phyloP scores from a whole-genome alignment of 92 coral and sea anemone species.

The Parazoanthus atlanticus region DNA sequence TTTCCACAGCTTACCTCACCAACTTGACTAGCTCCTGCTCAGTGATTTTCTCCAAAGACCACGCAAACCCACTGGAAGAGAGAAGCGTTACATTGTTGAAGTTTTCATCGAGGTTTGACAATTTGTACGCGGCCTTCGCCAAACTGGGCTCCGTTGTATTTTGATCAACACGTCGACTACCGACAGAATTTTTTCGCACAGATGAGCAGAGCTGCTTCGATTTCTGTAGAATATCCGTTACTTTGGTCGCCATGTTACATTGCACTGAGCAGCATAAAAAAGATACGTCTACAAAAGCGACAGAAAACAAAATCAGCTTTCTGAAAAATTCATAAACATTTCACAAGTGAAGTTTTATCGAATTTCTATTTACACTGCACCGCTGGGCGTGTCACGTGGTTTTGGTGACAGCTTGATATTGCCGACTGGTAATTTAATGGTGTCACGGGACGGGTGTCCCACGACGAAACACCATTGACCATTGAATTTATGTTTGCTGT shows the following conservation, averaged over 20 bases:
- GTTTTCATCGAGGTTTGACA: not conserved
- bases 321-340: too few species aligned
- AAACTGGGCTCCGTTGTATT: not conserved
- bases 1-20: constrained; percentile 5
- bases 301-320: too few species aligned
- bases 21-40: not conserved
- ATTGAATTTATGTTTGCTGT: not conserved
- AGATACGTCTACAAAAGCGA: not conserved
- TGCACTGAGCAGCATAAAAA: too few species aligned
- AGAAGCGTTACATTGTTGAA: not conserved
- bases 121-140: not conserved
- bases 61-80: constrained; percentile 1
- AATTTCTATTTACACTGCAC: too few species aligned
- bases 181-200: not conserved
- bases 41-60: constrained; percentile 27
- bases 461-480: not conserved
- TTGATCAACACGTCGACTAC: not conserved
- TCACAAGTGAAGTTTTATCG: not conserved
- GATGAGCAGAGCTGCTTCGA: constrained; percentile 16
- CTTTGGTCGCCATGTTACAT: constrained; percentile 35
- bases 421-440: not conserved
- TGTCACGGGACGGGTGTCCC: not conserved
- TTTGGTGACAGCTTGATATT: not conserved
- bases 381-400: not conserved
- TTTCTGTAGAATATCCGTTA: constrained; percentile 33